Evolutionary conservation across 2,113 vertebrate genomes (phyloP), one percentile per base, ranked within the genome.

Genomic region (Mobula birostris): DNA sequence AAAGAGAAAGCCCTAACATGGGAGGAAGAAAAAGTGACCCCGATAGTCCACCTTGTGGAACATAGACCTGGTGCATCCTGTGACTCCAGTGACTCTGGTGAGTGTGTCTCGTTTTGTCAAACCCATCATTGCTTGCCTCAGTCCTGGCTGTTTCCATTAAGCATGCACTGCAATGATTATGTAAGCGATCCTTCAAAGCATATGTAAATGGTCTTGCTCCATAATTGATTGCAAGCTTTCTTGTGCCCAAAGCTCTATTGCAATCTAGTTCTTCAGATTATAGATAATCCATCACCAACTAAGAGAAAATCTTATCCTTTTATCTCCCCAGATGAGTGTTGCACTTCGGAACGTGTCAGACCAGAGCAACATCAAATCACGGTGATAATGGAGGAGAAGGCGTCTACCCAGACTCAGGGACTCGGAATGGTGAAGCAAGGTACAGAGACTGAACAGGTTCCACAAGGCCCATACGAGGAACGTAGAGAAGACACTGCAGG

Each of bases 31-130:
- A 93, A 93, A 74, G 91, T 93, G 91, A 40, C 91, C 91, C 91
- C 91, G 36, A 29, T 93, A 93, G 32, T 93, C 91, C 91, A 93
- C 36, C 91, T 72, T 72, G 68, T 93, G 70, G 21, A 93, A 93
- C 91, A 56, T 29, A 24, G 91, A 93, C 91, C 91, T 93, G 91
- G 74, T 76, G 91, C 70, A 36, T 93, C 91, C 91, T 93, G 68
- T 93, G 70, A 93, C 91, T 93, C 70, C 70, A 93, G 91, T 93
- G 91, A 93, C 72, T 29, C 91, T 72, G 91, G 91, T 93, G 91
- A 93, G 91, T 93, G 68, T 74, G 40, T 36, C 74, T 93, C 76
- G 85, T 90, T 90, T 93, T 93, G 40, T 93, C 91, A 93, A 92
- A 93, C 68, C 91, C 70, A 29, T 90, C 61, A 66, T 90, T 90